A percentile compares a stretch with the other conserved stretches of the same genome.
These are phyloP conservation scores for Doryteuthis pealeii DNA, from an alignment of 1,140 invertebrate species.

Conservation along the genomic window DNA sequence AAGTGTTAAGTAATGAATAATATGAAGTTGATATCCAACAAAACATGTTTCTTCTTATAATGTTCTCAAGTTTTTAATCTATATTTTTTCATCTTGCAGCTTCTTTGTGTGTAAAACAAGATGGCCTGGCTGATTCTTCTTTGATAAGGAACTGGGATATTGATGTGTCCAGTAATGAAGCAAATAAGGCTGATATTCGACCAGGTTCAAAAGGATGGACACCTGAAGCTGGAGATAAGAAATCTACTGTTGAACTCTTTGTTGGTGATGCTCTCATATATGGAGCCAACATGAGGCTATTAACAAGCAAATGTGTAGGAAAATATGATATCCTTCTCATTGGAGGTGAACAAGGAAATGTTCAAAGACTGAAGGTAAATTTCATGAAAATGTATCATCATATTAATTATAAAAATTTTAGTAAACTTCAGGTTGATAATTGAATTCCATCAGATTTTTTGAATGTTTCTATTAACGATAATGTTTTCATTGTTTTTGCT, in stretches of 20 bases:
- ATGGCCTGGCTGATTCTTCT: background rate
- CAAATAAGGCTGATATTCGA: background rate
- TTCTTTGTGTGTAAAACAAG: background rate
- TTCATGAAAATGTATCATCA: too few relatives aligned
- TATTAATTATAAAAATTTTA: too few relatives aligned
- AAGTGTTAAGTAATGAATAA: too few relatives aligned
- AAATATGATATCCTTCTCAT: background rate
- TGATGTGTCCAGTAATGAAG: background rate
- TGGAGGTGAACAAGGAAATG: background rate
- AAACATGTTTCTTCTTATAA: too few relatives aligned
- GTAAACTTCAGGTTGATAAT: too few relatives aligned
- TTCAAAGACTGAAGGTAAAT: too few relatives aligned
- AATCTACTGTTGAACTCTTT: background rate
- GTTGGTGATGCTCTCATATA: constrained; percentile 1
- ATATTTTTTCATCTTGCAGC: background rate
- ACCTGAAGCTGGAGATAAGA: background rate
- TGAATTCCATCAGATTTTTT: too few relatives aligned
- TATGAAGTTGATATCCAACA: too few relatives aligned
- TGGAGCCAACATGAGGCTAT: background rate
- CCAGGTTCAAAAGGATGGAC: background rate
- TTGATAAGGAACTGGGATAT: background rate
- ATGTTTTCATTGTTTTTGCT: too few relatives aligned
- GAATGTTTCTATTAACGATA: too few relatives aligned
- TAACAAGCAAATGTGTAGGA: background rate
- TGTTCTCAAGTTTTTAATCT: too few relatives aligned